These are phyloP conservation scores for Prorops nasuta DNA, from an alignment of 1,140 invertebrate species.

Conservation along the genomic window DNA sequence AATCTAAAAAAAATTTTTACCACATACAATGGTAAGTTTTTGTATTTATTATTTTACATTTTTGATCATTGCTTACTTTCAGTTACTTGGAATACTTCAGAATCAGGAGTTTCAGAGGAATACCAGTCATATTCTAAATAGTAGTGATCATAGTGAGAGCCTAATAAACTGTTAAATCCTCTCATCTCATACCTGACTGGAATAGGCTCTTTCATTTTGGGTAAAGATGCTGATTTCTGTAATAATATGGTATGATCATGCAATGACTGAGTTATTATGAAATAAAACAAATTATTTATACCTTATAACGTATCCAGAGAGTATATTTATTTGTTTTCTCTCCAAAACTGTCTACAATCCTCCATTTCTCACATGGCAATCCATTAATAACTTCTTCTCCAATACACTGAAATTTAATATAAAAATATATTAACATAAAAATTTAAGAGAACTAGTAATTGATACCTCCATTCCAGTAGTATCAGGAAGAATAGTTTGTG, in stretches of 20 bases:
- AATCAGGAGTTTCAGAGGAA: constrained; percentile 65
- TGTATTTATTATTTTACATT: too few species aligned
- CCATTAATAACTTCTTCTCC: constrained; percentile 68
- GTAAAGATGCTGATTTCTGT: constrained; percentile 42
- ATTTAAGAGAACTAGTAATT: constrained; percentile 20
- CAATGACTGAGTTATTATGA: too few species aligned
- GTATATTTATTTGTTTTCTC: constrained; percentile 86
- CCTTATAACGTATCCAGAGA: constrained; percentile 76
- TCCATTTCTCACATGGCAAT: constrained; percentile 72
- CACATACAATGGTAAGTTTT: too few species aligned
- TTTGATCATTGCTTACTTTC: constrained; percentile 61
- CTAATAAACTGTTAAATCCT: constrained; percentile 87
- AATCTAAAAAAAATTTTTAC: constrained; percentile 53
- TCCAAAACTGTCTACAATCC: constrained; percentile 63
- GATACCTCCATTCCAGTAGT: constrained; percentile 72
- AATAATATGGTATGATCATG: constrained; percentile 10
- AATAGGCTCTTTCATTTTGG: constrained; percentile 53
- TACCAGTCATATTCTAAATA: constrained; percentile 82
- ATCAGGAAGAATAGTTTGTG: constrained; percentile 83
- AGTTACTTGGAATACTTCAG: constrained; percentile 69
- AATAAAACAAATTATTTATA: constrained; percentile 15
- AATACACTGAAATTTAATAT: constrained; percentile 39
- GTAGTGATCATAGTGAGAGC: constrained; percentile 96
- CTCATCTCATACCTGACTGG: constrained; percentile 88
- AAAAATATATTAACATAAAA: not conserved